Percentiles rank a stretch among this genome's conserved stretches.
These are phyloP conservation scores for Halesus radiatus DNA, from an alignment of 1,140 invertebrate genomes.

Conservation along the genomic window DNA sequence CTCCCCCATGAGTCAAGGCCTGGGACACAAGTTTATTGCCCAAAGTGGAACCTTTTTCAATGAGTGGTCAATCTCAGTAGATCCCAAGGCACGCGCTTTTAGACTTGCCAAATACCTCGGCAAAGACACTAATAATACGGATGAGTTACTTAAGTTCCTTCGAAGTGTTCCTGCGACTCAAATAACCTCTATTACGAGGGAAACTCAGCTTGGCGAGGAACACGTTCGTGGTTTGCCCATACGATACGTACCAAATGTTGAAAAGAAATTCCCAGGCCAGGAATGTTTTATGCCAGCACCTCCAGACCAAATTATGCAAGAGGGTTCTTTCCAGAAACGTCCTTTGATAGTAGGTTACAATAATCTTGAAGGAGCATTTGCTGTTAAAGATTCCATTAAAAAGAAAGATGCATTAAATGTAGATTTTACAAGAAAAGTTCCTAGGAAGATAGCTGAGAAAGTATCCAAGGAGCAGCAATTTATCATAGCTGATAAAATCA, in stretches of 20 bases:
- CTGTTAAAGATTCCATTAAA: slow-evolving; percentile 60
- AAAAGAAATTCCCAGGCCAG: slow-evolving; percentile 62
- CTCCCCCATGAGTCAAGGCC: slow-evolving; percentile 75
- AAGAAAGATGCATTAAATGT: slow-evolving; percentile 61
- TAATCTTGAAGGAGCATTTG: slow-evolving; percentile 70
- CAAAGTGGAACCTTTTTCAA: slow-evolving; percentile 75
- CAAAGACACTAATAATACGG: slow-evolving; percentile 63
- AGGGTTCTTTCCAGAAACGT: slow-evolving; percentile 67
- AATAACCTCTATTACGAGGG: slow-evolving; percentile 61
- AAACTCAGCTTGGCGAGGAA: slow-evolving; percentile 60
- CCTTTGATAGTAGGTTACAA: slow-evolving; percentile 75
- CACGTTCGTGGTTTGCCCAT: slow-evolving; percentile 64
- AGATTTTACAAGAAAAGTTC: slow-evolving; percentile 62
- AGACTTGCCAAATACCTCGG: slow-evolving; percentile 65
- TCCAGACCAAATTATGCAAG: slow-evolving; percentile 61
- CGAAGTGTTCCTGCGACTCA: slow-evolving; percentile 62
- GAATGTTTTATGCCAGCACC: slow-evolving; percentile 63
- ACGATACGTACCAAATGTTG: slow-evolving; percentile 65
- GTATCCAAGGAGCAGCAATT: slow-evolving; percentile 59
- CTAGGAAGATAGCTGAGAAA: slow-evolving; percentile 60
- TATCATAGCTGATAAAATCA: slow-evolving; percentile 64
- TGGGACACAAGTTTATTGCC: slow-evolving; percentile 69
- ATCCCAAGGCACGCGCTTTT: slow-evolving; percentile 62
- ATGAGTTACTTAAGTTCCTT: slow-evolving; percentile 66
- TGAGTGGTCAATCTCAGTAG: slow-evolving; percentile 60